phyloP scores from a whole-genome alignment of 2,113 vertebrate genomes.

The Apodemus speciosus region DNA sequence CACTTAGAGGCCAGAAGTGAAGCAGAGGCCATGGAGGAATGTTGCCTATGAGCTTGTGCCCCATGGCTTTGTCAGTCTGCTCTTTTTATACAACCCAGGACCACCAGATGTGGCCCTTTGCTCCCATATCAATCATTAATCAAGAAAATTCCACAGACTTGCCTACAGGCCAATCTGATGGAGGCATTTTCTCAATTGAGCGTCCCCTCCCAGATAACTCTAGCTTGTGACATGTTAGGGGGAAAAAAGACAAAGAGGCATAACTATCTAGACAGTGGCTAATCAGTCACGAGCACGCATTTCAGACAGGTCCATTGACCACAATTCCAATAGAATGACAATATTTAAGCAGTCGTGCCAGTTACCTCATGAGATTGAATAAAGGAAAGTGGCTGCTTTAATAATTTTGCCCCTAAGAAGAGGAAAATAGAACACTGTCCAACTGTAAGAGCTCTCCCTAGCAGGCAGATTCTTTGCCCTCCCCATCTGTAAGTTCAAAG shows the following conservation, averaged over 20 bases:
- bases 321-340: slow-evolving; percentile 28
- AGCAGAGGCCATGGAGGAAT: not conserved
- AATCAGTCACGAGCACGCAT: not conserved
- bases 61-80: not conserved
- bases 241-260: not conserved
- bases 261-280: not conserved
- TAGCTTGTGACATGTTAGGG: not conserved
- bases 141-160: not conserved
- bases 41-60: not conserved
- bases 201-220: not conserved
- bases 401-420: slow-evolving; percentile 40
- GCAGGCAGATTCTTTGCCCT: not conserved
- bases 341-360: not conserved
- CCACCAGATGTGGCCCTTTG: not conserved
- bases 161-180: too few relatives aligned
- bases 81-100: not conserved
- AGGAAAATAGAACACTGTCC: not conserved
- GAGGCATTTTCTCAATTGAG: not conserved
- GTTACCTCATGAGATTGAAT: slow-evolving; percentile 39
- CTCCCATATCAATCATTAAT: not conserved
- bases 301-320: not conserved
- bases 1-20: not conserved
- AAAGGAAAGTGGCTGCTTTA: slow-evolving; percentile 34
- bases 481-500: slow-evolving; percentile 1
- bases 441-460: slow-evolving; percentile 2